These are phyloP conservation scores for Clitarchus hookeri DNA, from an alignment of 2,888 invertebrate genomes.

Conservation along the genomic window DNA sequence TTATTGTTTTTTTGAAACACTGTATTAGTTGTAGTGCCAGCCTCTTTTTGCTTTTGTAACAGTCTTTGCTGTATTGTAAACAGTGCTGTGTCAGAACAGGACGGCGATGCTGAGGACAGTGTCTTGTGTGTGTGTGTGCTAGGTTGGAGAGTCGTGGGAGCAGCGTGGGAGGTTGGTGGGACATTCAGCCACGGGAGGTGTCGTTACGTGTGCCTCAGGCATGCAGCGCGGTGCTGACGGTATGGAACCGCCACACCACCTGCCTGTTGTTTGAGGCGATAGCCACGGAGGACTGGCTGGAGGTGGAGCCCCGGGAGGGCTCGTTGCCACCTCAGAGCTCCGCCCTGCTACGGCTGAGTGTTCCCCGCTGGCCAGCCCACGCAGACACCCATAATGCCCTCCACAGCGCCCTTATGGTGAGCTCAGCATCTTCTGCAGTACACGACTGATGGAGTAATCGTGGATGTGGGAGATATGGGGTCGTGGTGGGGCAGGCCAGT, in stretches of 20 bases:
- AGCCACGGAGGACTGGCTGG: background rate
- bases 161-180: background rate
- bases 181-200: background rate
- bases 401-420: background rate
- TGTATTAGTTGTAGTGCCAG: too few relatives aligned
- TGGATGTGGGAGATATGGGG: too few relatives aligned
- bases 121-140: background rate
- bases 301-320: background rate
- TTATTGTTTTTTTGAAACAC: too few relatives aligned
- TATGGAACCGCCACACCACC: background rate
- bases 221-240: background rate
- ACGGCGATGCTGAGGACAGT: too few relatives aligned
- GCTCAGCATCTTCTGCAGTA: background rate
- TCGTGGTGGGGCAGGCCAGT: too few relatives aligned
- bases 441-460: too few relatives aligned
- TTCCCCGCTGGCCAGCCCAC: background rate
- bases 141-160: background rate
- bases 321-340: background rate
- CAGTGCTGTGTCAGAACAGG: too few relatives aligned
- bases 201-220: background rate
- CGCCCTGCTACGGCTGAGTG: background rate
- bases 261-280: background rate
- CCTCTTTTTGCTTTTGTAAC: too few relatives aligned
- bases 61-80: too few relatives aligned
- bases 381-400: background rate